Percentiles rank a stretch among this genome's conserved stretches.
phyloP scores from a whole-genome alignment of 2,797 vertebrate genomes.

The Chiloscyllium punctatum region DNA sequence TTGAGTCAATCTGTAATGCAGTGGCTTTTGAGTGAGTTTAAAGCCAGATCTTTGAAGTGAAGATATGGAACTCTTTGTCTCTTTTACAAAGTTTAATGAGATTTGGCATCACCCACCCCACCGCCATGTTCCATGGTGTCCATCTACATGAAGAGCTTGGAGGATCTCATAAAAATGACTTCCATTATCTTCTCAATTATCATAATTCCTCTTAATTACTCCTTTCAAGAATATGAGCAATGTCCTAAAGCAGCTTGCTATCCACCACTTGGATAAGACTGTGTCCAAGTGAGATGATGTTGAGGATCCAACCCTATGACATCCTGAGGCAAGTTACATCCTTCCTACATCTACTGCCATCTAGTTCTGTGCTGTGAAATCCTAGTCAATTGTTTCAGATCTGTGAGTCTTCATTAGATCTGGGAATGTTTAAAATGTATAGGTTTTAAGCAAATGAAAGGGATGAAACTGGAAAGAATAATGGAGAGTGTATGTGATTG shows the following conservation, averaged over 20 bases:
- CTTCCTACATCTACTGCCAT: too few species aligned
- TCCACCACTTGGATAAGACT: not conserved
- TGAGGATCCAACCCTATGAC: too few species aligned
- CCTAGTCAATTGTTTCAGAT: not conserved
- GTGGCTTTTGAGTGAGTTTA: too few species aligned
- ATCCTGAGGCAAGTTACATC: too few species aligned
- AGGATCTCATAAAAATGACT: not conserved
- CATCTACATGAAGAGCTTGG: not conserved
- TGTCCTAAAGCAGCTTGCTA: too few species aligned
- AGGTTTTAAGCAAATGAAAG: not conserved
- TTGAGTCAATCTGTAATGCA: too few species aligned
- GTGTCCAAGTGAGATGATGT: not conserved
- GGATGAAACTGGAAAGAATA: not conserved
- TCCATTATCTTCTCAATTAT: not conserved
- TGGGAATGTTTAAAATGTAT: not conserved
- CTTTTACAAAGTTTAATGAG: too few species aligned
- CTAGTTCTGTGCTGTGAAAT: too few species aligned
- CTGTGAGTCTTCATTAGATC: not conserved
- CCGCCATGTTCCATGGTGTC: too few species aligned
- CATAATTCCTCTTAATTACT: not conserved
- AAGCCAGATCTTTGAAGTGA: too few species aligned
- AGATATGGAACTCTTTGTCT: too few species aligned
- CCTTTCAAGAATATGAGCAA: not conserved
- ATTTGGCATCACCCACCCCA: too few species aligned
- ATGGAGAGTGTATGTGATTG: not conserved